These are phyloP conservation scores for Hydrotaea diabolus DNA, from an alignment of 2,888 invertebrate genomes.

Conservation along the genomic window DNA sequence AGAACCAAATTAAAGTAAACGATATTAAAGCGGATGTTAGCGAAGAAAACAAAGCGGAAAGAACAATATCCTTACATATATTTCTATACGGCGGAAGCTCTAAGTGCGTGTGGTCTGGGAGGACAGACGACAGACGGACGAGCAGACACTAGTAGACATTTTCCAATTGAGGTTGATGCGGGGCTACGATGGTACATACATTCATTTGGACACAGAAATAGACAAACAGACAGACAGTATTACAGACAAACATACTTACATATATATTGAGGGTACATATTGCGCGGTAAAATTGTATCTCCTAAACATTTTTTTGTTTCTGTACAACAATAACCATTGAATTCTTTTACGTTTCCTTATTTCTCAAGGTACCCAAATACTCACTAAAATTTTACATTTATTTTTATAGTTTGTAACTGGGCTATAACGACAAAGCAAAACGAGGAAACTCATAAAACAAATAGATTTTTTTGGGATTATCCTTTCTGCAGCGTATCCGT, in stretches of 20 bases:
- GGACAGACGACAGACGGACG: too few species aligned
- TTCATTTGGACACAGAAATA: neutral
- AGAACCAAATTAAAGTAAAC: slow-evolving; percentile 4
- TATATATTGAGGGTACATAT: neutral
- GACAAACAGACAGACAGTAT: neutral
- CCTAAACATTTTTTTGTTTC: slow-evolving; percentile 7
- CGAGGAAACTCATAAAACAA: slow-evolving; percentile 1
- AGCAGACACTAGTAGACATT: slow-evolving; percentile 1
- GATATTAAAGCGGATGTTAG: neutral
- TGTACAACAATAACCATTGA: slow-evolving; percentile 5
- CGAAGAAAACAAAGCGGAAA: neutral
- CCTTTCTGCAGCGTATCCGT: neutral
- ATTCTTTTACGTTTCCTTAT: neutral
- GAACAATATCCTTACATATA: neutral
- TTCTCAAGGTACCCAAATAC: neutral
- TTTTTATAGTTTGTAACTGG: slow-evolving; percentile 17
- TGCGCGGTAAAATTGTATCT: slow-evolving; percentile 21
- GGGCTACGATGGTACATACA: neutral
- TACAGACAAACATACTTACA: neutral
- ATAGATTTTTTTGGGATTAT: neutral
- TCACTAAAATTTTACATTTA: neutral
- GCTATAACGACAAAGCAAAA: neutral
- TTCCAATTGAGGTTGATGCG: neutral
- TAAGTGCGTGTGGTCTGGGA: neutral
- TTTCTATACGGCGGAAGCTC: neutral